Evolutionary conservation across 2,113 vertebrate species (phyloP).

Genomic region (Jacana jacana): DNA sequence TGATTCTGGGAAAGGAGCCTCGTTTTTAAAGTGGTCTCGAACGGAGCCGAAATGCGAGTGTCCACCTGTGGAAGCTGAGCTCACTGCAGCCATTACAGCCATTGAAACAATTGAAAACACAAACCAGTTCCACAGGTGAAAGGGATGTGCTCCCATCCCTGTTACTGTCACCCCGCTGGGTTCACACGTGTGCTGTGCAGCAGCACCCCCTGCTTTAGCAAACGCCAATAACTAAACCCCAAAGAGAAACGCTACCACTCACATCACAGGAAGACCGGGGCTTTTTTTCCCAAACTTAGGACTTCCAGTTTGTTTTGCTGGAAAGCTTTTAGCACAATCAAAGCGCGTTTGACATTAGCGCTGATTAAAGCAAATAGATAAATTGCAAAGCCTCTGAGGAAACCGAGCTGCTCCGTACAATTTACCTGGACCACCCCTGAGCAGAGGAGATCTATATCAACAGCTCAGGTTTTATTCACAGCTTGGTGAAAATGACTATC

Average conservation of each 20-base stretch:
- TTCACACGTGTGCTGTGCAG: not conserved
- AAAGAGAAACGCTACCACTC: not conserved
- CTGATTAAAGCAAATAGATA: constrained; percentile 24
- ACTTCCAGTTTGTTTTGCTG: not conserved
- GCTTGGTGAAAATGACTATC: not conserved
- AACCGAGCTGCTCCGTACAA: not conserved
- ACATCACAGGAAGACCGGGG: not conserved
- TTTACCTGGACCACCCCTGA: constrained; percentile 6
- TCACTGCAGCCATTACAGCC: not conserved
- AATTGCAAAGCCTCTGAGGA: not conserved
- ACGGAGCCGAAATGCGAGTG: not conserved
- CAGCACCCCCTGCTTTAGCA: constrained; percentile 13
- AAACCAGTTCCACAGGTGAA: constrained; percentile 16
- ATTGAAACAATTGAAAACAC: constrained; percentile 59
- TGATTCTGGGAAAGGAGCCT: no score
- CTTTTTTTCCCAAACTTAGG: not conserved
- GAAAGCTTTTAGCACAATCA: constrained; percentile 32
- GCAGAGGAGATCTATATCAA: constrained; percentile 42
- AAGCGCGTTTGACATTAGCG: constrained; percentile 24
- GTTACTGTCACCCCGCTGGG: not conserved
- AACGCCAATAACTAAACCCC: constrained; percentile 32
- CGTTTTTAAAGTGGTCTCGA: not conserved
- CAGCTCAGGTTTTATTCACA: constrained; percentile 16
- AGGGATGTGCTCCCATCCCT: not conserved
- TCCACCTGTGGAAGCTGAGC: not conserved